These are phyloP conservation scores for Carettochelys insculpta DNA, from an alignment of 2,113 vertebrate genomes.

Conservation along the genomic window DNA sequence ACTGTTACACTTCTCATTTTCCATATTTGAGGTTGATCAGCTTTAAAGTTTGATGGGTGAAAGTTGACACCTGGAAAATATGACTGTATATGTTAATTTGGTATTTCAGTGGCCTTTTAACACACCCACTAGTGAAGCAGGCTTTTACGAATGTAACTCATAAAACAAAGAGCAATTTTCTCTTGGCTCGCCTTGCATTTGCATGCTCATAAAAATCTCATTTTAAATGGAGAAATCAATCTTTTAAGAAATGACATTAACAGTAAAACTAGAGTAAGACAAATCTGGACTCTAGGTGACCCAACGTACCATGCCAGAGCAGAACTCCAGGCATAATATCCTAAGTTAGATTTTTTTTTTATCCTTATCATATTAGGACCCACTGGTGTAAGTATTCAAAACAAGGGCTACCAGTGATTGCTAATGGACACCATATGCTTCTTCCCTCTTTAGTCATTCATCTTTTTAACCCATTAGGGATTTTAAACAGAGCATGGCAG, in stretches of 20 bases:
- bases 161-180: neutral
- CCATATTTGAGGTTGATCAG: neutral
- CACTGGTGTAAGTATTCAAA: neutral
- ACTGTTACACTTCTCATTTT: neutral
- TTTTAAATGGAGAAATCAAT: slow-evolving; percentile 9
- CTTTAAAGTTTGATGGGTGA: neutral
- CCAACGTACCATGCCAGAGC: neutral
- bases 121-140: neutral
- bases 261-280: slow-evolving; percentile 13
- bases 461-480: neutral
- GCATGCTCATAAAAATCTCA: slow-evolving; percentile 21
- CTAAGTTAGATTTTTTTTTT: neutral
- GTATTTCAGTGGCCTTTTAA: neutral
- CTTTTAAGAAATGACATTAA: neutral
- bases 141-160: neutral
- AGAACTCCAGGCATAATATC: slow-evolving; percentile 11
- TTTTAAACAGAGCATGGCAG: slow-evolving; percentile 9
- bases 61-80: neutral
- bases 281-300: neutral
- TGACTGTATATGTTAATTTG: neutral
- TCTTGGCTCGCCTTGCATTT: slow-evolving; percentile 1
- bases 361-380: neutral
- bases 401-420: neutral
- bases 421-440: neutral
- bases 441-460: neutral